A percentile compares a stretch with the other conserved stretches of the same genome.
Conservation (phyloP, 2,113 vertebrate species). For the Atractosteus spatula region DNA sequence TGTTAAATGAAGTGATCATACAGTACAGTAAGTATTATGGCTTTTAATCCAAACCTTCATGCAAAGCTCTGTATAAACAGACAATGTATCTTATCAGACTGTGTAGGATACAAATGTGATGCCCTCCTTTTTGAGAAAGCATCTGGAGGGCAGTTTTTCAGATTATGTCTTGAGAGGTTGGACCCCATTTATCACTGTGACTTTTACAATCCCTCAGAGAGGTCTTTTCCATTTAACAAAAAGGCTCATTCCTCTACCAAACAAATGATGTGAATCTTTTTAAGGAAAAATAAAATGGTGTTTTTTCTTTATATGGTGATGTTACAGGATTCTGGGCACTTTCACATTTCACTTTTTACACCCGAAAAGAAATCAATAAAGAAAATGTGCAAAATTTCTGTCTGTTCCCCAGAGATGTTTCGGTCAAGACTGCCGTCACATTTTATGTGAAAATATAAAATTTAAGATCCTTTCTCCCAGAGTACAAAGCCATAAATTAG, state of each 20-base stretch:
- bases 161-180: background rate
- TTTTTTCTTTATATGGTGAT: background rate
- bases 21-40: no score
- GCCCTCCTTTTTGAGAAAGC: constrained; percentile 1
- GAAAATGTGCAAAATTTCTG: background rate
- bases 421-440: background rate
- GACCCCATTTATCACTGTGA: constrained; percentile 10
- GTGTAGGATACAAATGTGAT: no score
- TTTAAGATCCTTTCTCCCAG: background rate
- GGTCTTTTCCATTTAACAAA: background rate
- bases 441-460: background rate
- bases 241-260: background rate
- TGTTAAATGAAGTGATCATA: no score
- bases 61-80: no score
- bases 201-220: constrained; percentile 8
- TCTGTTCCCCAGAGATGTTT: background rate
- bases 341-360: background rate
- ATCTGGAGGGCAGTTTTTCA: background rate
- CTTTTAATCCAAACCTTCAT: no score
- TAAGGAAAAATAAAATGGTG: background rate
- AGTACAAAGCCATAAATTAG: background rate
- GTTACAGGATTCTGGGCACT: background rate
- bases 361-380: background rate
- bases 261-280: background rate
- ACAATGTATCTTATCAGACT: no score